Evolutionary conservation across 2,113 vertebrate genomes (phyloP).

Genomic region (Murina feae): DNA sequence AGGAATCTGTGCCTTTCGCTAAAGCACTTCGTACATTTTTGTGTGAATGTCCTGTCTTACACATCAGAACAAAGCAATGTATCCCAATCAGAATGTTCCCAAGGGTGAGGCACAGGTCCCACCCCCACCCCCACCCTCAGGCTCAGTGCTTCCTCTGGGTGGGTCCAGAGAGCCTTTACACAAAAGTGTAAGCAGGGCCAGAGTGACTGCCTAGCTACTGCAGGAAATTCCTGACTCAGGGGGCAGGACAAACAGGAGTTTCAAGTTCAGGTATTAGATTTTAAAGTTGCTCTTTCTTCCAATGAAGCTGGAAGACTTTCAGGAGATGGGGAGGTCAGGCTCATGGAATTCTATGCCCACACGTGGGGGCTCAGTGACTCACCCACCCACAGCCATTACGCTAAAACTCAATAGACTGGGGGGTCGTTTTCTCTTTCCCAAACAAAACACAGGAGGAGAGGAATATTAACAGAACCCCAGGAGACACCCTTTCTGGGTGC

Average conservation of each 20-base stretch:
- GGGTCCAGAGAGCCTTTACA: background rate
- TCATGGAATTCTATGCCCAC: background rate
- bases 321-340: background rate
- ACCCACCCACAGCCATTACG: background rate
- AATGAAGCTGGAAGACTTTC: background rate
- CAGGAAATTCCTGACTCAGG: constrained; percentile 31
- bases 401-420: constrained; percentile 18
- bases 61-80: background rate
- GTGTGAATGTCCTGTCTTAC: background rate
- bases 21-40: background rate
- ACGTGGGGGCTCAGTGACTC: constrained; percentile 37
- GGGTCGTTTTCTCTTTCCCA: constrained; percentile 45
- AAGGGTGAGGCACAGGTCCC: background rate
- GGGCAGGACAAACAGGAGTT: constrained; percentile 53
- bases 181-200: background rate
- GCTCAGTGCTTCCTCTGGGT: background rate
- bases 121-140: background rate
- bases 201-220: background rate
- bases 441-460: constrained; percentile 5
- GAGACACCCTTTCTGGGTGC: background rate
- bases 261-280: constrained; percentile 18
- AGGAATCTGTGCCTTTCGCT: background rate
- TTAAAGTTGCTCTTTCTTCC: background rate
- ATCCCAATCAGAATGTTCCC: background rate
- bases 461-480: constrained; percentile 10